A percentile compares a stretch with the other conserved stretches of the same genome.
These are phyloP conservation scores for Homalodisca vitripennis DNA, from an alignment of 1,140 invertebrate genomes.

Conservation along the genomic window DNA sequence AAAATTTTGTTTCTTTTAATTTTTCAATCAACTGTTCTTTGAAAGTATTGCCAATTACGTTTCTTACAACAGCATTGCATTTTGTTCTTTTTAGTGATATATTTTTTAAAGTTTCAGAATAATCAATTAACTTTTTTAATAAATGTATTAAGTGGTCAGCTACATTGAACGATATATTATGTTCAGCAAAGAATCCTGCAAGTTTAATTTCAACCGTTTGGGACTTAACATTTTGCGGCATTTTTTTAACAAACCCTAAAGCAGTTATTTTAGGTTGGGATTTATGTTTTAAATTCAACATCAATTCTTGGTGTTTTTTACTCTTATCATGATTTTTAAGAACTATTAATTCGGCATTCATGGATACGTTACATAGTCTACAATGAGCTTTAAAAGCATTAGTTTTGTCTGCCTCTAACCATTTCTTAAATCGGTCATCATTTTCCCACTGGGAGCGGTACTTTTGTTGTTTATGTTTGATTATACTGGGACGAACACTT, in stretches of 20 bases:
- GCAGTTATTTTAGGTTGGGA: too few relatives aligned
- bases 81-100: conserved; percentile 30
- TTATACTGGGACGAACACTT: too few relatives aligned
- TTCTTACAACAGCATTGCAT: conserved; percentile 35
- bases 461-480: too few relatives aligned
- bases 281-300: background rate
- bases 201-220: too few relatives aligned
- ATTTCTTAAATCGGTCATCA: conserved; percentile 10
- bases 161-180: too few relatives aligned
- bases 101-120: too few relatives aligned
- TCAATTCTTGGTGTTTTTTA: conserved; percentile 10
- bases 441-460: too few relatives aligned
- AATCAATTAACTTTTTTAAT: too few relatives aligned
- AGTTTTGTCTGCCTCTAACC: background rate
- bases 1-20: conserved; percentile 39
- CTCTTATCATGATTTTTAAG: too few relatives aligned
- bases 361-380: background rate
- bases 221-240: too few relatives aligned
- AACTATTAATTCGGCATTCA: conserved; percentile 13
- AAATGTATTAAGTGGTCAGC: too few relatives aligned
- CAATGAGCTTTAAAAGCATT: conserved; percentile 1
- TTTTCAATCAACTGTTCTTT: conserved; percentile 34
- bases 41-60: conserved; percentile 39
- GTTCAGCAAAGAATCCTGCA: too few relatives aligned
- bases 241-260: background rate